Evolutionary conservation across 2,888 invertebrate genomes (phyloP), one percentile per base, ranked within the genome.

Genomic region (Drosophila kanekoi): DNA sequence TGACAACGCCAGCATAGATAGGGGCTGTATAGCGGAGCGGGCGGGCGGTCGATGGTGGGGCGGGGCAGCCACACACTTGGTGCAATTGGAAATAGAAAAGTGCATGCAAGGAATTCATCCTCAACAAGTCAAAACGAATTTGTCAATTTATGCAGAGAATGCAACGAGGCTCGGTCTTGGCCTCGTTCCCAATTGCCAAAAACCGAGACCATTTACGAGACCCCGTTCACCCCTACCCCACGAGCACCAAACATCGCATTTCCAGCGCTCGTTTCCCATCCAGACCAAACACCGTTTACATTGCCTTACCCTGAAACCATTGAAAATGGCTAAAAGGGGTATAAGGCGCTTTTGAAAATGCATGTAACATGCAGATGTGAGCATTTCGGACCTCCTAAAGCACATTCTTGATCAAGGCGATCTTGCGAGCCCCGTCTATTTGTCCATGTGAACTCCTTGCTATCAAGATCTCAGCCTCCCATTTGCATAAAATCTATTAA

Each of bases 101-200:
- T 32, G 18, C 51, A 28, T 35, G 23, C 48, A 37, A 23, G 35
- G 28, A 52, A 63, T 49, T 58, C 44, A 45, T 68, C 18, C 45
- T 20, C 37, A 43, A 45, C 52, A 53, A 58, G 61, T 60, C 16
- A 35, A 45, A 77, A 51, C 61, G 51, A 47, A 68, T 71, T 58
- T 49, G 59, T 66, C 85, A 70, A 51, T 53, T 61, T 54, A 66
- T 68, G 81, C 68, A 57, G 64, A 51, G 52, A 54, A 20, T 51
- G 43, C 58, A 44, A 43, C 18, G 11, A 11, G 8, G 14, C 9
- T 18, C 13, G 38, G 14, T 40, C 32, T 48, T 58, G 72, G 65
- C 52, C 58, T 38, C 20, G n/a, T 40, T 72, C 43, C 43, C 52
- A 57, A 57, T 57, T 51, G 44, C 28, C 35, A 16, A 37, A 32